These are phyloP conservation scores for Hydrophis major DNA, from an alignment of 2,797 vertebrate genomes.

Conservation along the genomic window DNA sequence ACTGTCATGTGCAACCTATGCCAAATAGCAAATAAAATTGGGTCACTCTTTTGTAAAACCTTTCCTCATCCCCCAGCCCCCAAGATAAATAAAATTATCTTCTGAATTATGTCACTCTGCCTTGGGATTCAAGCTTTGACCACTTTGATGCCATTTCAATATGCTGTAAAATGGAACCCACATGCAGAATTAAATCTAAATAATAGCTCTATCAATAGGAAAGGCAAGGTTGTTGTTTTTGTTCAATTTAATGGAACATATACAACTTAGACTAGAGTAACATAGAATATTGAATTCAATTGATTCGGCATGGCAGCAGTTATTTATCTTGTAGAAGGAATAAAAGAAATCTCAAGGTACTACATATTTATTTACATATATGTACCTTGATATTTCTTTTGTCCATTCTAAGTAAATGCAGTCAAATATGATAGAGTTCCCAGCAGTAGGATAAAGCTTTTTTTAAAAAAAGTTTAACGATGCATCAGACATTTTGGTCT, in stretches of 20 bases:
- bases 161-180: background rate
- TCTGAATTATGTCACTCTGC: background rate
- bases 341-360: background rate
- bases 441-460: background rate
- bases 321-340: background rate
- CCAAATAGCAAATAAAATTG: background rate
- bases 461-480: background rate
- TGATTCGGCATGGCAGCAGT: constrained; percentile 12
- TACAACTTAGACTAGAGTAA: background rate
- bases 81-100: background rate
- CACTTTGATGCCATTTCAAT: background rate
- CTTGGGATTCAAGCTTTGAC: background rate
- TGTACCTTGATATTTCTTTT: background rate
- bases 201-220: background rate
- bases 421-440: background rate
- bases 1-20: background rate
- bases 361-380: background rate
- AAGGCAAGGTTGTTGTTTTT: background rate
- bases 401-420: background rate
- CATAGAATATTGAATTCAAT: background rate
- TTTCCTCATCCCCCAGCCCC: too few species aligned
- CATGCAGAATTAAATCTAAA: background rate
- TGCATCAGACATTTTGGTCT: background rate
- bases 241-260: background rate
- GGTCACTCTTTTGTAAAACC: background rate